These are phyloP conservation scores for Drosophila lacertosa DNA, from an alignment of 1,140 invertebrate genomes.

Conservation along the genomic window DNA sequence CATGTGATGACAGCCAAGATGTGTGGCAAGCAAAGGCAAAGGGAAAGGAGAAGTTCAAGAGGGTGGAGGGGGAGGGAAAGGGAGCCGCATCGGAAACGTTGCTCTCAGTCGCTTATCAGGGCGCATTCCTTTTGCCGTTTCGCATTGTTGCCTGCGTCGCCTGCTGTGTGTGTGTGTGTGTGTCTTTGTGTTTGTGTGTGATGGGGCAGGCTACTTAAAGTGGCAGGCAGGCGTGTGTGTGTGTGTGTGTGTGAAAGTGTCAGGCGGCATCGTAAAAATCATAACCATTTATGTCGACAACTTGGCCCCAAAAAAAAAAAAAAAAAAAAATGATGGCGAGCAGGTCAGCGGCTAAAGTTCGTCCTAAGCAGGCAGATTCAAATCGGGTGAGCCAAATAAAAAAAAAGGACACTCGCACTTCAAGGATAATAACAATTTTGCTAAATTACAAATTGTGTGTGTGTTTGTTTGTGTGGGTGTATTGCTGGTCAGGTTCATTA, in stretches of 20 bases:
- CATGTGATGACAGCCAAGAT: slow-evolving; percentile 47
- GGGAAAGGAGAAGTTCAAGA: no score
- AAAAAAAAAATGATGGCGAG: no score
- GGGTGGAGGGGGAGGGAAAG: no score
- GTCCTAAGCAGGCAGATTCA: slow-evolving; percentile 31
- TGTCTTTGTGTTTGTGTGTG: slow-evolving; percentile 12
- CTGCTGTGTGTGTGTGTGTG: slow-evolving; percentile 5
- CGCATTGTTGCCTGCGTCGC: slow-evolving; percentile 36
- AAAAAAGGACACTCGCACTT: slow-evolving; percentile 59
- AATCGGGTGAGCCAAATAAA: slow-evolving; percentile 65
- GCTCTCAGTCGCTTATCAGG: slow-evolving; percentile 41
- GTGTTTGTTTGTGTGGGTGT: not conserved
- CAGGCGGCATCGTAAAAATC: slow-evolving; percentile 73
- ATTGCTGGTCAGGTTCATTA: slow-evolving; percentile 58
- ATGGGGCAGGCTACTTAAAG: slow-evolving; percentile 12
- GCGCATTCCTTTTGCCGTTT: slow-evolving; percentile 53
- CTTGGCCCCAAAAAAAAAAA: slow-evolving; percentile 38
- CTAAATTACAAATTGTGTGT: slow-evolving; percentile 73
- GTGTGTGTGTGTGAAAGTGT: slow-evolving; percentile 55
- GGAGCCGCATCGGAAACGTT: slow-evolving; percentile 62
- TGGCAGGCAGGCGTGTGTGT: slow-evolving; percentile 9
- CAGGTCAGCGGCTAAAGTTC: not conserved
- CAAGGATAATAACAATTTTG: slow-evolving; percentile 76
- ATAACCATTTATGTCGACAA: slow-evolving; percentile 68
- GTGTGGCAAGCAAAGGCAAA: slow-evolving; percentile 1